Conservation (phyloP, 2,797 vertebrate genomes). For the Rhabdophis nuchalis region DNA sequence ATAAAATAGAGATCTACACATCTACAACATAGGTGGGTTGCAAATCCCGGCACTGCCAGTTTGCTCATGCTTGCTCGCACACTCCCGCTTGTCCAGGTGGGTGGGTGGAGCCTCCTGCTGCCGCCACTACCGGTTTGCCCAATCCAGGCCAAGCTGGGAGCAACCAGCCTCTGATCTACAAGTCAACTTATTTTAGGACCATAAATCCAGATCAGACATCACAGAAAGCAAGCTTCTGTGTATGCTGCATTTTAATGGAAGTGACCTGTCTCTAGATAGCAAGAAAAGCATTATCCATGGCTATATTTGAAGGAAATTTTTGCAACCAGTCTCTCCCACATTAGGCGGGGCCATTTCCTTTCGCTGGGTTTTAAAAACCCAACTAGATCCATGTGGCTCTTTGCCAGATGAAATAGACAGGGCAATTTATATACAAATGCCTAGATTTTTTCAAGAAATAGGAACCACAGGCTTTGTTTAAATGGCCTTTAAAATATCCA, state of each 20-base stretch:
- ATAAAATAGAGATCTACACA: not conserved
- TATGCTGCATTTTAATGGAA: not conserved
- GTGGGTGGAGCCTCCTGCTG: no score
- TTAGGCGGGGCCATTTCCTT: not conserved
- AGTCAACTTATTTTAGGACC: not conserved
- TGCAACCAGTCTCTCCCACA: not conserved
- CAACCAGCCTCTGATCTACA: not conserved
- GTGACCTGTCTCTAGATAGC: not conserved
- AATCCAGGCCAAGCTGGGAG: no score
- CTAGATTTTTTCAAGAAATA: not conserved
- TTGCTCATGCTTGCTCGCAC: no score
- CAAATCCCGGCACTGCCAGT: no score
- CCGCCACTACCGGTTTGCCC: no score
- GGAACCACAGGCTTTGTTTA: constrained; percentile 48
- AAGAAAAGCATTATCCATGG: not conserved
- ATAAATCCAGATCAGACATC: not conserved
- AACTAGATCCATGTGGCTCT: not conserved
- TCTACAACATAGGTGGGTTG: not conserved
- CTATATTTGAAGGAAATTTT: not conserved
- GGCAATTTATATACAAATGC: not conserved
- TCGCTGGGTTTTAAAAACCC: not conserved
- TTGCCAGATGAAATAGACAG: not conserved
- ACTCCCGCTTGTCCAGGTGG: no score
- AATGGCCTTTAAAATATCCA: constrained; percentile 48
- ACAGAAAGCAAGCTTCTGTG: not conserved